Conservation (phyloP, 2,888 invertebrate genomes). For the Magallana nippona region DNA sequence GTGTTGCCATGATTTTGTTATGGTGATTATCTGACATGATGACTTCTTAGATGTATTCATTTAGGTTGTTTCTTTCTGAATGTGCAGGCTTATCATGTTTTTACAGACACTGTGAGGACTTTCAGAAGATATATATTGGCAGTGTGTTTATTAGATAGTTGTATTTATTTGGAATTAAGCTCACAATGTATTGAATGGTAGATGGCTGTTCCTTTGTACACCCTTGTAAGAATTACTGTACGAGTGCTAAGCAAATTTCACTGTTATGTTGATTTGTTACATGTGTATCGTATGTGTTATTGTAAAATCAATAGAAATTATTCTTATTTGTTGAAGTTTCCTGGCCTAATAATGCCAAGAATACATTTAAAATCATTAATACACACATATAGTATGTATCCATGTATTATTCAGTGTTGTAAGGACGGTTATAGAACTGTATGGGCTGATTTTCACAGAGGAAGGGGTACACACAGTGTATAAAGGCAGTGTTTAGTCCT, state of each 20-base stretch:
- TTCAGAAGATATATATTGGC: background rate
- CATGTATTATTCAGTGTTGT: slow-evolving; percentile 18
- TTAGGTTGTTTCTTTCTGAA: background rate
- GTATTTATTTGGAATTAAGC: slow-evolving; percentile 2
- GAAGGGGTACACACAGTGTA: too few relatives aligned
- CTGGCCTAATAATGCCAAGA: background rate
- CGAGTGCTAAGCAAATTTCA: background rate
- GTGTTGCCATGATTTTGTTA: slow-evolving; percentile 1
- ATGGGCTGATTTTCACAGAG: too few relatives aligned
- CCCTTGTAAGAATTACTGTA: background rate
- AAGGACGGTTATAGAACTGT: background rate
- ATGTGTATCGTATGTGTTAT: slow-evolving; percentile 4
- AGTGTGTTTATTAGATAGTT: background rate
- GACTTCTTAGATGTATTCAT: slow-evolving; percentile 2
- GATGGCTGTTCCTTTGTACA: background rate
- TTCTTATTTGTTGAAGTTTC: background rate
- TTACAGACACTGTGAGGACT: background rate
- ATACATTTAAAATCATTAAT: slow-evolving; percentile 14
- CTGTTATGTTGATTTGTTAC: background rate
- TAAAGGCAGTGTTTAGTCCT: too few relatives aligned
- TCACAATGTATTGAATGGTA: background rate
- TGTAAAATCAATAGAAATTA: background rate
- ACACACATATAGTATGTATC: background rate
- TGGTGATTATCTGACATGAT: background rate
- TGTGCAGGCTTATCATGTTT: background rate